Conservation (phyloP, 2,797 vertebrate genomes). For the Gobionotothen gibberifrons region DNA sequence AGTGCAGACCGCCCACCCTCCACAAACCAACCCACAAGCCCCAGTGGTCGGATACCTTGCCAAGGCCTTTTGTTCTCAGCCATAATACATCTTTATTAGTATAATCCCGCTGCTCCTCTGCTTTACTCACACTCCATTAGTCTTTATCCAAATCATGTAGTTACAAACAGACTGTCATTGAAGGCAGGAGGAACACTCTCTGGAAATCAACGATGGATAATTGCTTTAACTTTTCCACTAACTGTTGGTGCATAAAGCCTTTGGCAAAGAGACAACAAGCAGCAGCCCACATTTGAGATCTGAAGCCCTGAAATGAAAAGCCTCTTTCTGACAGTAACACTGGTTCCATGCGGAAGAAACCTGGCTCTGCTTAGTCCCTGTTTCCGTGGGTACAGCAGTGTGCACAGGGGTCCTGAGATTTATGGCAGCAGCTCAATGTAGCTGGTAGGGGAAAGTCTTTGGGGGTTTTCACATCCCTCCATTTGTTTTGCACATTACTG, state of each 20-base stretch:
- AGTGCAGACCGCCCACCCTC: constrained; percentile 55
- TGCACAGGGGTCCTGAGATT: constrained; percentile 83
- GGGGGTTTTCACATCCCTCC: constrained; percentile 79
- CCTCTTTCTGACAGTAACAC: constrained; percentile 70
- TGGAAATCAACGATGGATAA: constrained; percentile 71
- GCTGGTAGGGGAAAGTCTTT: constrained; percentile 75
- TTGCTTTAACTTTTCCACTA: constrained; percentile 76
- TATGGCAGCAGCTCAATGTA: constrained; percentile 78
- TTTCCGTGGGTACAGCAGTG: constrained; percentile 58
- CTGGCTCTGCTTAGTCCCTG: constrained; percentile 57
- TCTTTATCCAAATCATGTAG: constrained; percentile 84
- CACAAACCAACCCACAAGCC: constrained; percentile 61
- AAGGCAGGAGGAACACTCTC: constrained; percentile 74
- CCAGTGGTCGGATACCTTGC: constrained; percentile 69
- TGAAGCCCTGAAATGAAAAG: constrained; percentile 70
- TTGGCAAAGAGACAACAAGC: constrained; percentile 76
- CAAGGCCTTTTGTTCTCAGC: constrained; percentile 77
- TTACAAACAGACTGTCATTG: constrained; percentile 78
- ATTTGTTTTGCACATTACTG: constrained; percentile 88
- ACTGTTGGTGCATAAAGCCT: constrained; percentile 70
- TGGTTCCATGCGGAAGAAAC: constrained; percentile 65
- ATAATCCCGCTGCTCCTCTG: constrained; percentile 76
- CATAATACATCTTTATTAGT: constrained; percentile 85
- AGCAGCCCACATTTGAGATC: constrained; percentile 66
- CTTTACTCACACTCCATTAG: constrained; percentile 82